Percentiles rank a stretch among this genome's conserved stretches.
phyloP scores from a whole-genome alignment of 2,113 vertebrate species.

The Chitala chitala region DNA sequence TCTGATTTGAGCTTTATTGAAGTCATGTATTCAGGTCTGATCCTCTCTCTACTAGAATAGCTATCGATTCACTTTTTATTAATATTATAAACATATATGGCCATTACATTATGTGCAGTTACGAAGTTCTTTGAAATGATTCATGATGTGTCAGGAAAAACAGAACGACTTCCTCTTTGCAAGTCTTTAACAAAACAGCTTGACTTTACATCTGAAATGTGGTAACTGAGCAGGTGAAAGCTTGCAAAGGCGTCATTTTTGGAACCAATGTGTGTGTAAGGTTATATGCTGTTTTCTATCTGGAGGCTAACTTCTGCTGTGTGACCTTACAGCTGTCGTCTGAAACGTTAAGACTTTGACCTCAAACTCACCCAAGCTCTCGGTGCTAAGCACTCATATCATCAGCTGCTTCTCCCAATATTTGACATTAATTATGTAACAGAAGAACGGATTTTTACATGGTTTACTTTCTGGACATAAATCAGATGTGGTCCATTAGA shows the following conservation, averaged over 20 bases:
- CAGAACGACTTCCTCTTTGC: neutral
- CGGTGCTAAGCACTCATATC: neutral
- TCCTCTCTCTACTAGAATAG: too few species aligned
- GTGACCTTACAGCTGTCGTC: conserved; percentile 5
- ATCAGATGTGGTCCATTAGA: too few species aligned
- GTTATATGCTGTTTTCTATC: neutral
- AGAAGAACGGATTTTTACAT: too few species aligned
- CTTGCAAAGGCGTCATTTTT: neutral
- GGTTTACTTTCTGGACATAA: too few species aligned
- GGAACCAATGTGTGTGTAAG: neutral
- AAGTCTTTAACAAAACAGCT: neutral
- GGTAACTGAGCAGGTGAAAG: conserved; percentile 6
- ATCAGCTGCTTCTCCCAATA: neutral
- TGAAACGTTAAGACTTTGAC: neutral
- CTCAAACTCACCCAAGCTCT: neutral
- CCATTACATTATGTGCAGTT: neutral
- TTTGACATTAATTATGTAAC: neutral
- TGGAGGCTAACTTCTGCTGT: too few species aligned
- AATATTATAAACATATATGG: neutral
- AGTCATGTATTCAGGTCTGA: too few species aligned
- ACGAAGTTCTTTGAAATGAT: conserved; percentile 4
- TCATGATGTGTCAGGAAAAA: neutral
- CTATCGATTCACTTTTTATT: neutral
- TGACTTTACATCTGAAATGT: conserved; percentile 3
- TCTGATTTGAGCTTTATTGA: too few species aligned